Evolutionary conservation across 2,797 vertebrate genomes (phyloP), one percentile per base, ranked within the genome.

Genomic region (Choloepus didactylus): DNA sequence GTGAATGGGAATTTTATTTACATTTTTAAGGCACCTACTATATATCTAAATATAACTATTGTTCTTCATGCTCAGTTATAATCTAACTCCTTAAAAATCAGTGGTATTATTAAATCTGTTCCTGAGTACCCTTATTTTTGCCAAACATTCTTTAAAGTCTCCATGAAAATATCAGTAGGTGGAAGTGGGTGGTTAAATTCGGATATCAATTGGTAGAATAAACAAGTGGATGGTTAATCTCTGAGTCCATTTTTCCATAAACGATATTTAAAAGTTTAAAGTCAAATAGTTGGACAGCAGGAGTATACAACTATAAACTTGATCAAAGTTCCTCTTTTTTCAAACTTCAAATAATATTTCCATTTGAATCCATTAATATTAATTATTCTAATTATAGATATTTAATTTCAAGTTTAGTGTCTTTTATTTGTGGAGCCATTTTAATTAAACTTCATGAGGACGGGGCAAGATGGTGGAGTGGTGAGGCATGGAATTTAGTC

Each of bases 231-330:
- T 87, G 51, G 23, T 88, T 19, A 23, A 51, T 19, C 54, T 67
- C 62, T 85, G 59, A 94, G 56, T 87, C 12, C 38, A 70, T 59
- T 92, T 95, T 21, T 94, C 2, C 89, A 2, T 86, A 64, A 91
- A 66, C 81, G 67, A 59, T 76, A 89, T 38, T 91, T 92, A 77
- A 94, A 88, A 75, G 5, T 80, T 95, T 82, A 31, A 89, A 94
- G 38, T 59, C 15, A 60, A 87, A 15, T 96, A 80, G 44, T 80
- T 93, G 60, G 38, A 86, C 35, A 35, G 35, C 6, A 54, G 21
- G 69, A 85, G 21, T 7, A 35, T 54, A 59, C 4, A 86, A 21
- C 8, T 82, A 4, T 89, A 91, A 85, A 89, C 46, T 41, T 66
- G 19, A 93, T 72, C n/a, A 77, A 83, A 84, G 15, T 89, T 94